Evolutionary conservation across 2,888 invertebrate genomes (phyloP).

Genomic region (Drosophila antonietae): DNA sequence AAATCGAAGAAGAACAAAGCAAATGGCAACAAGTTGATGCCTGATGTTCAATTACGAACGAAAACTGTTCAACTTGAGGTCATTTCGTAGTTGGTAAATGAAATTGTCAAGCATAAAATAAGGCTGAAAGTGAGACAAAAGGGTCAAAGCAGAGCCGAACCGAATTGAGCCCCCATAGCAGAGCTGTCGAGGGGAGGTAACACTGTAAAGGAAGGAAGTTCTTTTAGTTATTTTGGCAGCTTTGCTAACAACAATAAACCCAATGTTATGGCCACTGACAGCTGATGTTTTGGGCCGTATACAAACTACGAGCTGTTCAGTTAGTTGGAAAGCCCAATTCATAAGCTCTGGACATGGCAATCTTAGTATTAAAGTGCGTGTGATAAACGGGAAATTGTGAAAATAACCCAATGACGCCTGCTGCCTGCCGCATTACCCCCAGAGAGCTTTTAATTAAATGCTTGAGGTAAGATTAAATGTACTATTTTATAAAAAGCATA

Average conservation of each 20-base stretch:
- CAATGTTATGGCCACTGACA: constrained; percentile 72
- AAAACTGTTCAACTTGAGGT: constrained; percentile 63
- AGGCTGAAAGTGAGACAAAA: constrained; percentile 49
- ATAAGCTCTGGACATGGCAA: constrained; percentile 52
- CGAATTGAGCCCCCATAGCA: neutral
- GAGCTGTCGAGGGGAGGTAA: neutral
- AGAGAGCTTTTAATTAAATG: constrained; percentile 18
- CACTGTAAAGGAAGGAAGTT: constrained; percentile 6
- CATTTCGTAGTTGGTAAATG: constrained; percentile 56
- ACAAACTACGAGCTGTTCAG: constrained; percentile 35
- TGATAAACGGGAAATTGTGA: constrained; percentile 12
- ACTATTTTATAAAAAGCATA: constrained; percentile 9
- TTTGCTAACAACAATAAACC: constrained; percentile 64
- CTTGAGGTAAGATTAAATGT: neutral
- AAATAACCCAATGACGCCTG: constrained; percentile 8
- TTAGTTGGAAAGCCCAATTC: constrained; percentile 62
- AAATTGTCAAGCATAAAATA: constrained; percentile 62
- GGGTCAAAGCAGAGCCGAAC: constrained; percentile 21
- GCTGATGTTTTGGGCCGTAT: constrained; percentile 60
- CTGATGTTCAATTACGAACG: constrained; percentile 40
- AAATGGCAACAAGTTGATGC: constrained; percentile 46
- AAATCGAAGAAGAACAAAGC: constrained; percentile 8
- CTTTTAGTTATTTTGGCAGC: constrained; percentile 59
- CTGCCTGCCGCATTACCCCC: constrained; percentile 7
- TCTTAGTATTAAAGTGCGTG: constrained; percentile 29